These are phyloP conservation scores for Microdon myrmicae DNA, from an alignment of 2,888 invertebrate genomes.

Conservation along the genomic window DNA sequence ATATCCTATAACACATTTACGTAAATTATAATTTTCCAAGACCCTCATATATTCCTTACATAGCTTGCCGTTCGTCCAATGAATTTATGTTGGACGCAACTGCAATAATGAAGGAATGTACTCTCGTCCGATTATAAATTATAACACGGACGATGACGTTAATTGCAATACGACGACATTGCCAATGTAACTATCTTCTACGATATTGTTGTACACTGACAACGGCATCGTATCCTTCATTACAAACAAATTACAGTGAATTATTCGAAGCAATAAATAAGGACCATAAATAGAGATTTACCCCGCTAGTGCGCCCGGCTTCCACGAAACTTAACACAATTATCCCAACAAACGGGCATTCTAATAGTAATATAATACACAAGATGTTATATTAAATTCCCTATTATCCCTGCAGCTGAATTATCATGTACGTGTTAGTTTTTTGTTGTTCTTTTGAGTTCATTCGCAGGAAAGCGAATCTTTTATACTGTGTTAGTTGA, in stretches of 20 bases:
- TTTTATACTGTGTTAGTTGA: too few species aligned
- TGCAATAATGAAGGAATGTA: too few species aligned
- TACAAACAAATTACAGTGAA: conserved; percentile 54
- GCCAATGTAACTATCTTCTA: conserved; percentile 24
- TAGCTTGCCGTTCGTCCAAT: too few species aligned
- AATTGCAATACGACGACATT: conserved; percentile 53
- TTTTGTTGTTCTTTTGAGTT: conserved; percentile 21
- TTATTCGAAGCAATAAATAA: conserved; percentile 61
- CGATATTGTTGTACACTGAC: conserved; percentile 20
- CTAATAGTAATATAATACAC: conserved; percentile 3
- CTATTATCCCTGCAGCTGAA: too few species aligned
- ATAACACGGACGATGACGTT: conserved; percentile 54
- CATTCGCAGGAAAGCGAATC: neutral
- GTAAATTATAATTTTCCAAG: too few species aligned
- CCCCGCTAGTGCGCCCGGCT: conserved; percentile 35
- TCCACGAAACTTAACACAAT: conserved; percentile 15
- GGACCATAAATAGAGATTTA: conserved; percentile 61
- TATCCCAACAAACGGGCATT: conserved; percentile 1
- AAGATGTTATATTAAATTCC: neutral
- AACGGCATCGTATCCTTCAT: conserved; percentile 18
- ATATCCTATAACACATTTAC: too few species aligned
- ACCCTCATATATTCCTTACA: too few species aligned
- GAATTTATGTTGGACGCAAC: too few species aligned
- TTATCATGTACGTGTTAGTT: too few species aligned
- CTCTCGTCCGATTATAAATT: conserved; percentile 47